Conservation (phyloP, 35 echinoderm and acorn worm genomes). For the Chiridota heheva region DNA sequence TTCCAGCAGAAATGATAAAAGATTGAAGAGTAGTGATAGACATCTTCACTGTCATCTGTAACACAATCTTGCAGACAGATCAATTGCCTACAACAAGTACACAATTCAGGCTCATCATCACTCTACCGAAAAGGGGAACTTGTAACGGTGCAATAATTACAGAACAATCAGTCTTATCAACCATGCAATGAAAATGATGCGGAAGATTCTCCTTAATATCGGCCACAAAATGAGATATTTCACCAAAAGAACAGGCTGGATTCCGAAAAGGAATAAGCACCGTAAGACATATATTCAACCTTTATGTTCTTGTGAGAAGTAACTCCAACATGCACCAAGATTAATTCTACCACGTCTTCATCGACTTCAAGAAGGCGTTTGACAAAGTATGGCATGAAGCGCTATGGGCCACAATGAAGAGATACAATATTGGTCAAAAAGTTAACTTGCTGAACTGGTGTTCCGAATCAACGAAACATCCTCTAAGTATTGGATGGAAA, state of each 20-base stretch:
- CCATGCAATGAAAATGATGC: conserved; percentile 46
- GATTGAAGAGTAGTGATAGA: background rate
- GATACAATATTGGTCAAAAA: conserved; percentile 52
- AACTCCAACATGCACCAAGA: conserved; percentile 39
- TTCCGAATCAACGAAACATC: too few relatives aligned
- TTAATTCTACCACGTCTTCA: conserved; percentile 5
- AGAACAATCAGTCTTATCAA: conserved; percentile 43
- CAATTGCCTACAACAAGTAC: conserved; percentile 30
- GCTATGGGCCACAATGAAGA: conserved; percentile 46
- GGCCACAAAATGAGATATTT: conserved; percentile 58
- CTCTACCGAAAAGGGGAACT: conserved; percentile 48
- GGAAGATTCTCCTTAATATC: conserved; percentile 46
- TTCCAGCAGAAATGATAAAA: conserved; percentile 52
- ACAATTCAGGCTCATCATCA: conserved; percentile 36
- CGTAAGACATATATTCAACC: conserved; percentile 54
- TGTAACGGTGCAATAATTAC: conserved; percentile 46
- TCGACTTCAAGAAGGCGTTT: conserved; percentile 35
- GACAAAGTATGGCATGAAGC: conserved; percentile 49
- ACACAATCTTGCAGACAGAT: conserved; percentile 32
- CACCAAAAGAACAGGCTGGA: conserved; percentile 48
- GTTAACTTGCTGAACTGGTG: too few relatives aligned
- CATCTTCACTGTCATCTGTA: background rate
- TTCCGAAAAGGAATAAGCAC: conserved; percentile 34
- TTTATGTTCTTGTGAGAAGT: conserved; percentile 45
- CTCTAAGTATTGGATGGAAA: too few relatives aligned